Base-by-base conservation (phyloP, 2,113 vertebrate species). In the Carollia perspicillata region DNA sequence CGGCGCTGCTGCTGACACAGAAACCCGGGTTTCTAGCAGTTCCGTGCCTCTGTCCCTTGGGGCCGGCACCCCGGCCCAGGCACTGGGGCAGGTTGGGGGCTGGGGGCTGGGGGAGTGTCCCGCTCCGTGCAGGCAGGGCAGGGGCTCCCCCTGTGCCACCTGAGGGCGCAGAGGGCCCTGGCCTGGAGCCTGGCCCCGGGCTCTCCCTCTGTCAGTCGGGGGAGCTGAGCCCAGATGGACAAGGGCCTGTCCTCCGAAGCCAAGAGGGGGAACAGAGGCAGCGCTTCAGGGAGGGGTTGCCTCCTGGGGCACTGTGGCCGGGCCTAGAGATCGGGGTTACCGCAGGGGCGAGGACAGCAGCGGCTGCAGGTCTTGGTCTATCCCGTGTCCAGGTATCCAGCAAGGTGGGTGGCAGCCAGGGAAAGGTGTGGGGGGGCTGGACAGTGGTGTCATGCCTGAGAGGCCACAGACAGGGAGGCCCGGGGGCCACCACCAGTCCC, bases 401-500 rank as follows among this genome's bases (percentile, higher is more conserved):
- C 20, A 28, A 26, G 65, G 28, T 23, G 10, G 80, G 72, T 30
- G 23, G 42, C 60, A 22, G 14, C 71, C 5, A 1, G 8, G 55
- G 28, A 20, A 51, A 74, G 66, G 55, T n/a, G 22, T 3, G 17
- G 30, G 42, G 42, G 80, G 4, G 0, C 28, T 4, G 58, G 33
- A 65, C 77, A 72, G 66, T 35, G 55, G 53, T 49, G 28, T 33
- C 18, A 20, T 6, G 23, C 23, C 47, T 2, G 0, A 37, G 28
- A 23, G 28, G 20, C 35, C 8, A 1, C 0, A 23, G 58, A 26
- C 4, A 92, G 78, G 74, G 79, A 81, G 53, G 28, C 17, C 42
- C 3, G 0, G 33, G 3, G 4, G 55, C 77, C 8, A n/a, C 63
- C 60, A 26, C 44, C 30, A 5, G 16, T 1, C 1, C 1, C 8